phyloP scores from a whole-genome alignment of 2,113 vertebrate genomes.

The Penelope pileata region DNA sequence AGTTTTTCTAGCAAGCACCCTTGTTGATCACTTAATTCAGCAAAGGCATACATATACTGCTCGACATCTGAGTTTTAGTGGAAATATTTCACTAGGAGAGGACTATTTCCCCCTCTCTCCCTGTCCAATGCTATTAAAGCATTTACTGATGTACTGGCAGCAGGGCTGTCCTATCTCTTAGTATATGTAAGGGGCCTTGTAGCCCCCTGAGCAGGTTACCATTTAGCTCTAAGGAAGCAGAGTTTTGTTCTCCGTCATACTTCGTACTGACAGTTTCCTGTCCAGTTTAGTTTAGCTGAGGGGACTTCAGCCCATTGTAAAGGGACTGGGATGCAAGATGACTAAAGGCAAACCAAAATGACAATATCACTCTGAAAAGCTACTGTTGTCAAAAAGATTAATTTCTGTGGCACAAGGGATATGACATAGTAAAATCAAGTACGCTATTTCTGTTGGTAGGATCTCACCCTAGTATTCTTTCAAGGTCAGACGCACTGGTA shows the following conservation, averaged over 20 bases:
- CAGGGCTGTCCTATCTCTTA: background rate
- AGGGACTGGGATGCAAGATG: background rate
- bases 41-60: background rate
- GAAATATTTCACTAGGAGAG: background rate
- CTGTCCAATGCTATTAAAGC: background rate
- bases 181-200: accelerated
- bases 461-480: accelerated
- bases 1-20: background rate
- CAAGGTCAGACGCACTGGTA: accelerated
- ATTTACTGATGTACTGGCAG: background rate
- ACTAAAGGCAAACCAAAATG: background rate
- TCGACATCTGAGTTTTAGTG: background rate
- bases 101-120: background rate
- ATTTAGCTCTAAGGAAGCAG: background rate
- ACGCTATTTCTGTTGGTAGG: background rate
- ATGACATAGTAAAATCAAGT: accelerated
- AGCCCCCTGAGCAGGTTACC: background rate
- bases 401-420: background rate
- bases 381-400: background rate
- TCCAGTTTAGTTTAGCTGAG: background rate
- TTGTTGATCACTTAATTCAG: background rate
- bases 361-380: background rate
- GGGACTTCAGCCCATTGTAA: background rate
- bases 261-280: background rate
- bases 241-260: background rate